Evolutionary conservation across 2,113 vertebrate species (phyloP).

Genomic region (Ochotona curzoniae): DNA sequence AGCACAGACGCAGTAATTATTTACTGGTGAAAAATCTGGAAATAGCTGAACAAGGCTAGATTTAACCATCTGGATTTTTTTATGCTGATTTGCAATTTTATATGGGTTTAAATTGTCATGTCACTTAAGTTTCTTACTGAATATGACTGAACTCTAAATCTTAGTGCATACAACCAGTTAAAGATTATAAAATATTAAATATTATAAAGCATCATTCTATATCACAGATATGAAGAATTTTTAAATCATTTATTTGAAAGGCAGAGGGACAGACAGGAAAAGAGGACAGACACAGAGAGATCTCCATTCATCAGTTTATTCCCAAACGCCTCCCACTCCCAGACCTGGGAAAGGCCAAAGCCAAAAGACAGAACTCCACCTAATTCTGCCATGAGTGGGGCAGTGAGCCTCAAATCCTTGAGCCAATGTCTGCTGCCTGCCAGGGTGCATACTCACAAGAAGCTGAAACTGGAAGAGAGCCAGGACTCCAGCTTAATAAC

Average conservation of each 20-base stretch:
- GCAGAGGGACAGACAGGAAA: background rate
- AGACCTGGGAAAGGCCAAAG: too few species aligned
- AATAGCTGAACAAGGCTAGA: background rate
- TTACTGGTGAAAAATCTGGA: background rate
- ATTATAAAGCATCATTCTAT: background rate
- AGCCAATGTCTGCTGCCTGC: too few species aligned
- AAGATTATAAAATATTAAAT: background rate
- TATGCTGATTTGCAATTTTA: background rate
- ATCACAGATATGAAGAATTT: background rate
- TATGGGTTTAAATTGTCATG: background rate
- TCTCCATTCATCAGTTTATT: too few species aligned
- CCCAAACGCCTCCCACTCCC: too few species aligned
- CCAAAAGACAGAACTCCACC: too few species aligned
- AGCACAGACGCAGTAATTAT: background rate
- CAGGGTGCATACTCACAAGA: too few species aligned
- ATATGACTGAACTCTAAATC: background rate
- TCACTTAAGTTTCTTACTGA: slow-evolving; percentile 34
- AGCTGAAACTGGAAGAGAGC: too few species aligned
- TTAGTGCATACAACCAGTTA: background rate
- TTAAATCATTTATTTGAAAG: background rate
- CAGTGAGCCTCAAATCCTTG: too few species aligned
- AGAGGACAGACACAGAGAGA: background rate
- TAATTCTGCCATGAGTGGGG: too few species aligned
- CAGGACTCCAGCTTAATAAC: background rate
- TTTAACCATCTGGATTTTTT: background rate